Base-by-base conservation (phyloP, 1,140 invertebrate species). In the Hypsibius dujardini region DNA sequence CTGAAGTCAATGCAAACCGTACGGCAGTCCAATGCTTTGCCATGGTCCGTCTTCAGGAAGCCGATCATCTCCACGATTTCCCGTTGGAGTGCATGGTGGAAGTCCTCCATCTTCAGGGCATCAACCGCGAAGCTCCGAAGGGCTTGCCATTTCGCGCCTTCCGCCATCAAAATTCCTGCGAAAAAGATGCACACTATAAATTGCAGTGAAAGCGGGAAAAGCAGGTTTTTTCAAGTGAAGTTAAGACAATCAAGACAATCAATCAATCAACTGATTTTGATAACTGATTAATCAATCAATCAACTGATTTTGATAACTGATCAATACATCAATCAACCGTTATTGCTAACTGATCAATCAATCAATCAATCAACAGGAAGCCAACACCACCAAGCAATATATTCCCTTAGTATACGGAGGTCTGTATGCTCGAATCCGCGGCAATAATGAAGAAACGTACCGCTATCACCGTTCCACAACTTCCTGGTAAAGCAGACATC, bases 381-480 rank as follows among this genome's bases (percentile, higher is more conserved):
- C 7, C 50, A 56, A n/a, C 50, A 56, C 50, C 7, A 56, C 7
- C 50, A 56, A 7, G 50, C 7, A 7, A n/a, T 7, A 56, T 7
- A 7, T 7, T 7, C 50, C 7, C 50, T 56, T 7, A n/a, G 7
- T n/a, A 56, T 56, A 7, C 50, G n/a, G 50, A 56, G n/a, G n/a
- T n/a, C n/a, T n/a, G n/a, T n/a, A n/a, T n/a, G n/a, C n/a, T n/a
- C n/a, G n/a, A n/a, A n/a, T n/a, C n/a, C n/a, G n/a, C n/a, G n/a
- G n/a, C n/a, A n/a, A n/a, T n/a, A n/a, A 56, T 7, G 50, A 56
- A 56, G 7, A 7, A 56, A 56, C 50, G n/a, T 56, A 56, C 50
- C 50, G 50, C 50, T n/a, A 56, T 56, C n/a, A n/a, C 50, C 50
- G n/a, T 56, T n/a, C 50, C 50, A 56, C 50, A 56, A 56, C 50